Evolutionary conservation across 92 coral and sea anemone species (phyloP).

Genomic region (Bergia puertoricense): DNA sequence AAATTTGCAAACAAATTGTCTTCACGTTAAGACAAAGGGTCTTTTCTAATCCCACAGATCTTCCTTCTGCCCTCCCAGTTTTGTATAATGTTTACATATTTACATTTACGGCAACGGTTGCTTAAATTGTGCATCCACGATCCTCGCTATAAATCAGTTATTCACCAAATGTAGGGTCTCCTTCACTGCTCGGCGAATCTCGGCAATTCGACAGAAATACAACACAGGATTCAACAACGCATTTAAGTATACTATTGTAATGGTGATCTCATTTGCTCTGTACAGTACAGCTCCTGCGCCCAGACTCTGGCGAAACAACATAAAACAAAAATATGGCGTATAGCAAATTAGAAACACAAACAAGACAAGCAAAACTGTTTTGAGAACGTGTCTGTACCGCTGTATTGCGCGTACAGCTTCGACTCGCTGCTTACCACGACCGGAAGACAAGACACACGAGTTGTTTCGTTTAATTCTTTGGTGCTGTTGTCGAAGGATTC

Average conservation of each 20-base stretch:
- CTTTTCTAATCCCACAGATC: no score
- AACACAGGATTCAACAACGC: neutral
- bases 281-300: neutral
- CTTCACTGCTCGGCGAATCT: slow-evolving; percentile 18
- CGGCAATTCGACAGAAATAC: neutral
- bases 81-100: no score
- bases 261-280: neutral
- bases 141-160: neutral
- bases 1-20: no score
- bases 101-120: no score
- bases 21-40: no score
- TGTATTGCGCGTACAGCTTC: neutral
- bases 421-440: neutral
- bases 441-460: neutral
- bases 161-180: neutral
- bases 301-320: neutral
- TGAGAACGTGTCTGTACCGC: neutral
- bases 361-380: slow-evolving; percentile 7
- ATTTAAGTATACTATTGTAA: slow-evolving; percentile 7
- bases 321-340: slow-evolving; percentile 2
- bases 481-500: slow-evolving; percentile 4
- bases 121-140: neutral
- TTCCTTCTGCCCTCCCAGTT: no score
- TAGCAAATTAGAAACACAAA: slow-evolving; percentile 13
- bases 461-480: neutral